Evolutionary conservation across 2,888 invertebrate species (phyloP).

Genomic region (Amiota minor): DNA sequence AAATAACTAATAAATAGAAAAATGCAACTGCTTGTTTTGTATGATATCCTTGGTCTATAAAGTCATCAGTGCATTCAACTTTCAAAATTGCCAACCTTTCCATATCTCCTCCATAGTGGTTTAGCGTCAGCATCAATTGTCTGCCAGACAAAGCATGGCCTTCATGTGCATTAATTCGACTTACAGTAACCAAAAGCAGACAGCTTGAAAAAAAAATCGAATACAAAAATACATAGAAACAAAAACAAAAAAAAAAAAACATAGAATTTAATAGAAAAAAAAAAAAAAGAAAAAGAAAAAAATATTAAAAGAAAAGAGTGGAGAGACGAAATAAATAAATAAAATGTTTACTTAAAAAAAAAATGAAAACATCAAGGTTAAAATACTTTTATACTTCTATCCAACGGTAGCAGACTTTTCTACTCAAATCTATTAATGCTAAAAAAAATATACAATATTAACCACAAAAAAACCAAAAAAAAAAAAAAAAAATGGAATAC

Average conservation of each 20-base stretch:
- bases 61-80: no score
- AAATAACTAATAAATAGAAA: no score
- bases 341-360: neutral
- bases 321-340: neutral
- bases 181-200: neutral
- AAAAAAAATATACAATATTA: neutral
- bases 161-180: neutral
- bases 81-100: no score
- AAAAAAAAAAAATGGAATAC: neutral
- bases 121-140: neutral
- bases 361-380: neutral
- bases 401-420: neutral
- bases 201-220: neutral
- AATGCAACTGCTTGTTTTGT: no score
- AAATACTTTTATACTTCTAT: neutral
- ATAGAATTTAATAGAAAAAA: no score
- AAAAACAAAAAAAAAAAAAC: neutral
- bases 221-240: neutral
- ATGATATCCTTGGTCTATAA: no score
- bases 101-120: no score
- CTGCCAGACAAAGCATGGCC: slow-evolving; percentile 7
- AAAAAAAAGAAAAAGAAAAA: no score
- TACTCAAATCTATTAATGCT: neutral
- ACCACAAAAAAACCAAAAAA: neutral
- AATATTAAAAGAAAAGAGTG: no score